phyloP scores from a whole-genome alignment of 2,888 invertebrate genomes.

The Cantharis nigra region DNA sequence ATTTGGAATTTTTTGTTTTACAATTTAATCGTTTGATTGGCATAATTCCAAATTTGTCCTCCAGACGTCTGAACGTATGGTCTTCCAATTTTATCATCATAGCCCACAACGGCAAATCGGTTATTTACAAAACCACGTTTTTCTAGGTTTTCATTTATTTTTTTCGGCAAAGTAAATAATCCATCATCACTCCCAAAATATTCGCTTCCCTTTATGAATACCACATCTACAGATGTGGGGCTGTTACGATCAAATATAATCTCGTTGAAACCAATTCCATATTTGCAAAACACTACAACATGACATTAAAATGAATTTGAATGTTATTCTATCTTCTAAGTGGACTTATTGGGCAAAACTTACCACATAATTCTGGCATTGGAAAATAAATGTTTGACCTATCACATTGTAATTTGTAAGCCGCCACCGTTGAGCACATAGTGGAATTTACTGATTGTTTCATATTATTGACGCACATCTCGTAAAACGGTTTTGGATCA shows the following conservation, averaged over 20 bases:
- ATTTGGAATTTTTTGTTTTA: neutral
- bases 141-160: constrained; percentile 65
- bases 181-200: constrained; percentile 71
- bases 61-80: constrained; percentile 31
- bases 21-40: constrained; percentile 6
- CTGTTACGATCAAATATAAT: constrained; percentile 69
- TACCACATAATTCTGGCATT: constrained; percentile 75
- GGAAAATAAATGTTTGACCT: constrained; percentile 70
- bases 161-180: constrained; percentile 66
- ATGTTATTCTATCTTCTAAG: too few relatives aligned
- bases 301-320: too few relatives aligned
- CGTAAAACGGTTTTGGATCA: constrained; percentile 62
- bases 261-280: constrained; percentile 53
- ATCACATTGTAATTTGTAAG: constrained; percentile 76
- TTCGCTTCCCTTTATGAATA: constrained; percentile 82
- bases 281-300: constrained; percentile 34
- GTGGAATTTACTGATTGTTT: constrained; percentile 50
- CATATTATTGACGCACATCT: constrained; percentile 60
- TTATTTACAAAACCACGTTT: constrained; percentile 69
- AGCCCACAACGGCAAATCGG: constrained; percentile 56
- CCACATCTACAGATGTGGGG: constrained; percentile 74
- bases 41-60: constrained; percentile 30
- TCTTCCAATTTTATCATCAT: constrained; percentile 29
- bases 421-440: constrained; percentile 74
- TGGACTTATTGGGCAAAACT: constrained; percentile 55